A percentile compares a stretch with the other conserved stretches of the same genome.
Evolutionary conservation across 2,797 vertebrate species (phyloP).

Genomic region (Meda fulgida): DNA sequence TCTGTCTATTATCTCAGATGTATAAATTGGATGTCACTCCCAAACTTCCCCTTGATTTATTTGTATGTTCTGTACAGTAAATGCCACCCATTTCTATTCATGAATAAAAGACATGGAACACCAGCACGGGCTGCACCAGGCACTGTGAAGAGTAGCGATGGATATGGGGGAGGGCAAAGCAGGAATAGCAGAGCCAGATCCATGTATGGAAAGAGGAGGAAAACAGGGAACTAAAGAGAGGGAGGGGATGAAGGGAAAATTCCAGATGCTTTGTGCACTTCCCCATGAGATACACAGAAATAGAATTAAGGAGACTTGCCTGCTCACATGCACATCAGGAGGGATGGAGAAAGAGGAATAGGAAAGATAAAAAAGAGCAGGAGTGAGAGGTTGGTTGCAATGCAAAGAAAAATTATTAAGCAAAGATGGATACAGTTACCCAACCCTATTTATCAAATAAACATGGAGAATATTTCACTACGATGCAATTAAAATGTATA

Average conservation of each 20-base stretch:
- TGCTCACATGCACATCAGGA: slow-evolving; percentile 14
- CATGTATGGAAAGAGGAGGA: neutral
- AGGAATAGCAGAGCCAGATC: neutral
- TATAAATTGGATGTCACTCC: neutral
- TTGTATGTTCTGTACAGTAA: neutral
- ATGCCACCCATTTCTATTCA: slow-evolving; percentile 20
- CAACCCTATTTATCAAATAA: neutral
- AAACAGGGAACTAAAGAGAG: slow-evolving; percentile 24
- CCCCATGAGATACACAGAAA: slow-evolving; percentile 55
- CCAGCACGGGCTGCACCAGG: neutral
- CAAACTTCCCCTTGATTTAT: neutral
- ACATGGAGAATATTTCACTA: neutral
- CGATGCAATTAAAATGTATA: neutral
- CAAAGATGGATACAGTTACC: neutral
- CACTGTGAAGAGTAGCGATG: neutral
- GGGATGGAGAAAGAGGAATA: slow-evolving; percentile 18
- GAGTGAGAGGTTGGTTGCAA: neutral
- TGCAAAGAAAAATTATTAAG: neutral
- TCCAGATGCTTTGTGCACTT: slow-evolving; percentile 49
- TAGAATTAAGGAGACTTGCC: slow-evolving; percentile 55
- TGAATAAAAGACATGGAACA: slow-evolving; percentile 30
- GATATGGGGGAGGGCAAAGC: slow-evolving; percentile 1
- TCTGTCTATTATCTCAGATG: neutral
- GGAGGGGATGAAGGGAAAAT: slow-evolving; percentile 35
- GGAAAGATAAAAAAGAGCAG: slow-evolving; percentile 6